Conservation (phyloP, 1,140 invertebrate genomes). For the Bombus breviceps region DNA sequence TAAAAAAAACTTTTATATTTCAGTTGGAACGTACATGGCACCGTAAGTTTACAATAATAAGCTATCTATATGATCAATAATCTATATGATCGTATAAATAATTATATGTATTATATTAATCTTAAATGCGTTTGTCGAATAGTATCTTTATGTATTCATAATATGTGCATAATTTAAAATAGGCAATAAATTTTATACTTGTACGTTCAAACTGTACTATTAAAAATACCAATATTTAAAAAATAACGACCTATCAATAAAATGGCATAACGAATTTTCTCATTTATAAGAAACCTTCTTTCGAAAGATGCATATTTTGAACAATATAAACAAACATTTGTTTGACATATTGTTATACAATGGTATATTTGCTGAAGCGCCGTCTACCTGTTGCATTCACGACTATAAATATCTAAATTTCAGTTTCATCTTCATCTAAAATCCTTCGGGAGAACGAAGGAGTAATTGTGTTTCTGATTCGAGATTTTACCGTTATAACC, state of each 20-base stretch:
- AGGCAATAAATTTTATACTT: not conserved
- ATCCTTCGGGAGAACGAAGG: conserved; percentile 47
- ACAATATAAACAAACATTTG: not conserved
- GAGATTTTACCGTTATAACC: conserved; percentile 41
- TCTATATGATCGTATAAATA: not conserved
- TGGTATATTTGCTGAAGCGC: conserved; percentile 53
- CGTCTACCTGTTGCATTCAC: conserved; percentile 73
- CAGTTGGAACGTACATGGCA: not conserved
- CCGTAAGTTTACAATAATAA: not conserved
- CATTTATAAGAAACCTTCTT: not conserved
- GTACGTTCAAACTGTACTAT: not conserved
- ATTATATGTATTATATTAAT: not conserved
- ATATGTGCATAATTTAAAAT: not conserved
- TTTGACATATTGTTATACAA: not conserved
- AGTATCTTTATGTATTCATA: not conserved
- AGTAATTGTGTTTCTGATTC: conserved; percentile 37
- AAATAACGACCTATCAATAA: too few species aligned
- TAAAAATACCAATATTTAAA: not conserved
- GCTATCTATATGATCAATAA: not conserved
- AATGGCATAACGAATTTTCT: not conserved
- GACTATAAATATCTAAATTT: conserved; percentile 63
- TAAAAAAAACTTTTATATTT: not conserved
- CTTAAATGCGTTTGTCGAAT: not conserved
- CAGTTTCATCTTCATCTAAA: conserved; percentile 43
- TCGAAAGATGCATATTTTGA: conserved; percentile 3